These are phyloP conservation scores for Barnardius zonarius DNA, from an alignment of 2,113 vertebrate genomes.

Conservation along the genomic window DNA sequence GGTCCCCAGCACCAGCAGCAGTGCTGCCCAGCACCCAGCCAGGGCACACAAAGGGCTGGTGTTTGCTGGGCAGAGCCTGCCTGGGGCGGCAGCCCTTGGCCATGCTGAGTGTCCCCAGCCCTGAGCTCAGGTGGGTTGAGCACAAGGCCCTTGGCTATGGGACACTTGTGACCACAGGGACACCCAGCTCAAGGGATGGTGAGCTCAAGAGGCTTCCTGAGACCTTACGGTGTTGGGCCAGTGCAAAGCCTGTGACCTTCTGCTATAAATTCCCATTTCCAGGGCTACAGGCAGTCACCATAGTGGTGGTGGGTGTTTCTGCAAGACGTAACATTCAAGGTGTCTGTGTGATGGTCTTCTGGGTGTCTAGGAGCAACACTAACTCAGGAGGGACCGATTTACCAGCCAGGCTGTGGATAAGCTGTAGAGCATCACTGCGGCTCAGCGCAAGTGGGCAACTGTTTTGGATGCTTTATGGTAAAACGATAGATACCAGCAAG, in stretches of 20 bases:
- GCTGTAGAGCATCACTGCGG: neutral
- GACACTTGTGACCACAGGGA: neutral
- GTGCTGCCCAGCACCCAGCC: fast-evolving
- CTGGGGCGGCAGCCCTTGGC: neutral
- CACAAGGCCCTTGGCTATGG: neutral
- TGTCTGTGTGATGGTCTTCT: neutral
- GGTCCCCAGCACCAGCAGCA: neutral
- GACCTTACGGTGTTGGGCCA: fast-evolving
- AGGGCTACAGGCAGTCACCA: neutral
- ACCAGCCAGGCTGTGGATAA: neutral
- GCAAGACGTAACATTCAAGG: neutral
- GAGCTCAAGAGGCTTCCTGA: fast-evolving
- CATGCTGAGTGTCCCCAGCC: neutral
- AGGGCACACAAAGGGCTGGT: neutral
- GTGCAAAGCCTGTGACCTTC: neutral
- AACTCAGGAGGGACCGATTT: neutral
- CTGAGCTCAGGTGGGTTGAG: neutral
- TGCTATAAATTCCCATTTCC: neutral
- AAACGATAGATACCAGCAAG: neutral
- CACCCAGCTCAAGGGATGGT: neutral
- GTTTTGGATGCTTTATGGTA: neutral
- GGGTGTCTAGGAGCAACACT: neutral
- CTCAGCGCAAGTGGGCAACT: neutral
- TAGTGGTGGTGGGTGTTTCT: neutral
- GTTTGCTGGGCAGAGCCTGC: neutral